A percentile compares a stretch with the other conserved stretches of the same genome.
Conservation (phyloP, 2,797 vertebrate genomes). For the Linurgus olivaceus region DNA sequence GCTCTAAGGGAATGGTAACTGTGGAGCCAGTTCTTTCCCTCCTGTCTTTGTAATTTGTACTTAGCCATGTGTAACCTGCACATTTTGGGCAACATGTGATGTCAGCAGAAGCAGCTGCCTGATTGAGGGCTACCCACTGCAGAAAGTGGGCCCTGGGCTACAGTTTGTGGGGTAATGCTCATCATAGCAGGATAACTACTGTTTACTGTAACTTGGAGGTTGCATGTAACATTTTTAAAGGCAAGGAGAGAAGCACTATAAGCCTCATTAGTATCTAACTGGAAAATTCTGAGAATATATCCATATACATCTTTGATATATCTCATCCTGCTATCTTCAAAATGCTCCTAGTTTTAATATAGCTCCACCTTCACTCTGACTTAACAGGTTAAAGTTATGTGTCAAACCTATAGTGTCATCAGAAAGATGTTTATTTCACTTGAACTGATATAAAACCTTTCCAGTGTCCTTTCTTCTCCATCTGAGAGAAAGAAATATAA, state of each 20-base stretch:
- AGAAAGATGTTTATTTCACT: constrained; percentile 6
- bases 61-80: neutral
- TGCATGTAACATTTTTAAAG: neutral
- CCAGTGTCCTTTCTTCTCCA: neutral
- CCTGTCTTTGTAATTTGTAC: constrained; percentile 41
- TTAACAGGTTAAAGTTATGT: neutral
- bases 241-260: neutral
- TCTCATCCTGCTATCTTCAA: neutral
- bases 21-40: constrained; percentile 23
- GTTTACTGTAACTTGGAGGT: neutral
- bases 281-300: neutral
- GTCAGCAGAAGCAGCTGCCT: constrained; percentile 41
- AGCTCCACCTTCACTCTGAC: neutral
- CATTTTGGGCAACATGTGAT: neutral
- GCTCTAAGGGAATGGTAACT: constrained; percentile 6
- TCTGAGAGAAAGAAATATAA: neutral
- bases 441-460: neutral
- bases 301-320: neutral
- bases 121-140: neutral
- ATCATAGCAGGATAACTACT: neutral
- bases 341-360: neutral
- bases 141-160: neutral
- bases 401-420: neutral
- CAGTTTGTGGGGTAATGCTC: neutral
- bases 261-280: neutral